phyloP scores from a whole-genome alignment of 1,140 invertebrate genomes.

The Drosophila auraria region DNA sequence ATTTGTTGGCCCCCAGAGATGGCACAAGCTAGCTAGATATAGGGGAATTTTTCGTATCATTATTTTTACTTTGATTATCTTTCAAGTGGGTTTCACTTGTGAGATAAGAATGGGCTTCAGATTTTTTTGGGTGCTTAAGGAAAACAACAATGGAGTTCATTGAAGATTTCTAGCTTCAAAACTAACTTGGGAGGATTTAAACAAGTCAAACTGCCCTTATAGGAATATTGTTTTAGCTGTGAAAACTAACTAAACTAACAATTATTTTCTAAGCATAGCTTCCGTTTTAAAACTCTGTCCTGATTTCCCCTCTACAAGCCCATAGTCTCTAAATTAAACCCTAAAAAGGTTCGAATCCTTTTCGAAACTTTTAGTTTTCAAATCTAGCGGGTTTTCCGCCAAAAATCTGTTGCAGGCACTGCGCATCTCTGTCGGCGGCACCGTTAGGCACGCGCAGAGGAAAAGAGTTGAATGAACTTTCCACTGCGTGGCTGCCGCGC shows the following conservation, averaged over 20 bases:
- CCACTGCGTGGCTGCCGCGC: conserved; percentile 57
- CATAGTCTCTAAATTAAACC: too few relatives aligned
- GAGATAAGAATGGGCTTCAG: conserved; percentile 19
- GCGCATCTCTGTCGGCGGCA: conserved; percentile 26
- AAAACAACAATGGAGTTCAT: conserved; percentile 13
- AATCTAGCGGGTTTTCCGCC: neutral
- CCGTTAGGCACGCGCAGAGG: conserved; percentile 60
- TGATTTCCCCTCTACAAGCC: too few relatives aligned
- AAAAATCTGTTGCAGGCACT: neutral
- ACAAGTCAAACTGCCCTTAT: too few relatives aligned
- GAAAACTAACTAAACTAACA: too few relatives aligned
- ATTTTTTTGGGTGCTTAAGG: conserved; percentile 4
- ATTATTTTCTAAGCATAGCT: too few relatives aligned
- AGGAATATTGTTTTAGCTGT: too few relatives aligned
- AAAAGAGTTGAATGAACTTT: conserved; percentile 78
- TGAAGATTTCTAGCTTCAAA: neutral
- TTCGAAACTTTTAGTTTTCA: neutral
- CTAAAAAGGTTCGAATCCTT: too few relatives aligned
- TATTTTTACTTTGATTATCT: conserved; percentile 30
- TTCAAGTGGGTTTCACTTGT: conserved; percentile 15
- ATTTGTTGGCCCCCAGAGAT: conserved; percentile 44
- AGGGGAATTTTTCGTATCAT: conserved; percentile 34
- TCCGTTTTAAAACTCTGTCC: too few relatives aligned
- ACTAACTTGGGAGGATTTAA: neutral
- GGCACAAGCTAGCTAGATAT: conserved; percentile 7